Conservation (phyloP, 2,888 invertebrate species). For the Drosophila anomelani region DNA sequence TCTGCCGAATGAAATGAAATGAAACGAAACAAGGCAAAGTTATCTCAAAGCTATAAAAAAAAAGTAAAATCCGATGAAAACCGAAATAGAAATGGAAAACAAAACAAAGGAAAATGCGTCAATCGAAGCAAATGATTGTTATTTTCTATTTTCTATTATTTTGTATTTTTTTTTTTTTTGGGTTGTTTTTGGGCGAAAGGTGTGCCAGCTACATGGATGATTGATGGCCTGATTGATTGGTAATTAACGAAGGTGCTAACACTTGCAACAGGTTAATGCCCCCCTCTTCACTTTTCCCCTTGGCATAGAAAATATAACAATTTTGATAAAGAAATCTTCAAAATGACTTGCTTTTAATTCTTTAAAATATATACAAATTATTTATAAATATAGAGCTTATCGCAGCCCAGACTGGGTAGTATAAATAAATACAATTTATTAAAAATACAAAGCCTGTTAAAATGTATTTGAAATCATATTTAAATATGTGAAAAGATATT, state of each 20-base stretch:
- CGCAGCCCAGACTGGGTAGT: not conserved
- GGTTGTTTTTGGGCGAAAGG: slow-evolving; percentile 23
- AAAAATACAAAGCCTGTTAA: not conserved
- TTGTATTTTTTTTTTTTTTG: not conserved
- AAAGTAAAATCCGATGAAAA: slow-evolving; percentile 58
- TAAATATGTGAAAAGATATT: not conserved
- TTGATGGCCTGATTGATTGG: slow-evolving; percentile 46
- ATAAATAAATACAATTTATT: not conserved
- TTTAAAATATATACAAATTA: not conserved
- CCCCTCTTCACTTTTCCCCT: slow-evolving; percentile 11
- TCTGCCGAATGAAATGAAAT: slow-evolving; percentile 50
- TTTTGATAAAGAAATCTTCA: slow-evolving; percentile 4
- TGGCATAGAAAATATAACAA: not conserved
- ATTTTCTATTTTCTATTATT: slow-evolving; percentile 10
- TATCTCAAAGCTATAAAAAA: slow-evolving; percentile 63
- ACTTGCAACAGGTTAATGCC: slow-evolving; percentile 41
- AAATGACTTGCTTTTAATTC: slow-evolving; percentile 9
- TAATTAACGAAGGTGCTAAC: slow-evolving; percentile 40
- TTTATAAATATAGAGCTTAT: slow-evolving; percentile 2
- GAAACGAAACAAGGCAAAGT: slow-evolving; percentile 56
- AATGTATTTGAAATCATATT: not conserved
- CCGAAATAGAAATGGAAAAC: slow-evolving; percentile 61
- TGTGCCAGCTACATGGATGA: slow-evolving; percentile 37
- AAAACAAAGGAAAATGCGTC: slow-evolving; percentile 65
- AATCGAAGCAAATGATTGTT: slow-evolving; percentile 38